Evolutionary conservation across 1,140 invertebrate species (phyloP).

Genomic region (Paracyclopina nana): DNA sequence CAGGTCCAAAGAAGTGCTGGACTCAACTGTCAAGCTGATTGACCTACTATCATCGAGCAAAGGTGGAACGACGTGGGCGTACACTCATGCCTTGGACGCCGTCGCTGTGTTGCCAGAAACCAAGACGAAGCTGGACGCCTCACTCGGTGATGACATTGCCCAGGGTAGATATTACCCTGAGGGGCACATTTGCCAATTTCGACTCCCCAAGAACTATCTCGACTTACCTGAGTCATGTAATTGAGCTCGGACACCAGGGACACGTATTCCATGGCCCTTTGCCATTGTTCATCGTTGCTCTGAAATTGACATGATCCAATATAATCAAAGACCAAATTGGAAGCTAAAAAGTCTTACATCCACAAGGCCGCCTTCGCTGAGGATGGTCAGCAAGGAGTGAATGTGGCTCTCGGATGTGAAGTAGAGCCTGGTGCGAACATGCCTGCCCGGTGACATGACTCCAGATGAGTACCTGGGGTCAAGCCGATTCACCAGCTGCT

Average conservation of each 20-base stretch:
- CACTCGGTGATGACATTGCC: no score
- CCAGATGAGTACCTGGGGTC: constrained; percentile 73
- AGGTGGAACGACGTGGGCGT: no score
- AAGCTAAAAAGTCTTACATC: constrained; percentile 38
- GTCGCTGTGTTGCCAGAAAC: no score
- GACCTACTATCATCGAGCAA: no score
- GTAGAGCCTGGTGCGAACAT: constrained; percentile 88
- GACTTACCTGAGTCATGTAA: constrained; percentile 62
- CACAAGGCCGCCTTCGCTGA: constrained; percentile 77
- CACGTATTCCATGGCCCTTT: constrained; percentile 92
- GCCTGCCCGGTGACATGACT: constrained; percentile 87
- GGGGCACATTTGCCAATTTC: no score
- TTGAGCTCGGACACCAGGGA: constrained; percentile 93
- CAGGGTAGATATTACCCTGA: no score
- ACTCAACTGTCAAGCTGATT: no score
- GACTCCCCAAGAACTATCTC: no score
- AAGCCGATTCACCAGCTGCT: constrained; percentile 63
- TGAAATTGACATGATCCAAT: constrained; percentile 30
- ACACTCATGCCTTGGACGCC: no score
- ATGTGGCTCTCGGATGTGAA: constrained; percentile 99
- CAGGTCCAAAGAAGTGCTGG: no score
- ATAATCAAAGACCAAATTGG: background rate
- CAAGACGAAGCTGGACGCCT: no score
- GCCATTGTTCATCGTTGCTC: constrained; percentile 86
- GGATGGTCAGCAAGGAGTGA: constrained; percentile 85